A percentile compares a stretch with the other conserved stretches of the same genome.
These are phyloP conservation scores for Pseudomyrmex pallidus DNA, from an alignment of 1,140 invertebrate species.

Conservation along the genomic window DNA sequence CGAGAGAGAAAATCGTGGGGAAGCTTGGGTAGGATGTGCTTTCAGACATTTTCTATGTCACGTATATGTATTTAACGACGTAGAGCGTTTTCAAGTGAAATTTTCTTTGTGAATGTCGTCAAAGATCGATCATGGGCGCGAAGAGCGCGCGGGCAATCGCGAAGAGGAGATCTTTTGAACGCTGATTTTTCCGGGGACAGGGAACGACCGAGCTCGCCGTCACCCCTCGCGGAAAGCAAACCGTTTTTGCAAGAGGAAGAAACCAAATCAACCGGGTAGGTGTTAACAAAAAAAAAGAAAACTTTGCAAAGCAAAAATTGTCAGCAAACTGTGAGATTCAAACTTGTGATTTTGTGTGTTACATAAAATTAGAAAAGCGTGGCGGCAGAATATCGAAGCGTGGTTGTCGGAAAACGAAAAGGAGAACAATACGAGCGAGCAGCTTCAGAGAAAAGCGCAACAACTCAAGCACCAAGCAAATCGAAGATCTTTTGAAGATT, in stretches of 20 bases:
- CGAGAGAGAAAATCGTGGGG: conserved; percentile 94
- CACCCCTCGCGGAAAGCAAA: conserved; percentile 86
- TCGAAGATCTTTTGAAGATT: conserved; percentile 92
- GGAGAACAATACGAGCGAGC: conserved; percentile 90
- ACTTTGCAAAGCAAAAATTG: neutral
- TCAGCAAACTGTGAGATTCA: neutral
- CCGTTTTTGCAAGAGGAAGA: conserved; percentile 83
- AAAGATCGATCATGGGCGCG: conserved; percentile 95
- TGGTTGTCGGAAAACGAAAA: conserved; percentile 95
- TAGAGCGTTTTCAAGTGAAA: neutral
- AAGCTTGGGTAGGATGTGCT: conserved; percentile 87
- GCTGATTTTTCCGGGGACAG: conserved; percentile 90
- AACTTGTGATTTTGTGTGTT: too few relatives aligned
- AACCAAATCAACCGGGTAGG: conserved; percentile 83
- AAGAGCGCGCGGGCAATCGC: conserved; percentile 90
- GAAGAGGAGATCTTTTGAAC: conserved; percentile 88
- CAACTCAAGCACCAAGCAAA: conserved; percentile 87
- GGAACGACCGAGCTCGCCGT: conserved; percentile 90
- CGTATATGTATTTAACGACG: too few relatives aligned
- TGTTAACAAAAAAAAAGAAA: neutral
- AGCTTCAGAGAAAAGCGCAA: conserved; percentile 87
- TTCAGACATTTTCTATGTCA: neutral
- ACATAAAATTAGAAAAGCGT: conserved; percentile 84
- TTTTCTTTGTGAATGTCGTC: neutral
- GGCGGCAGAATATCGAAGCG: conserved; percentile 95